Evolutionary conservation across 2,113 vertebrate species (phyloP).

Genomic region (Candoia aspera): DNA sequence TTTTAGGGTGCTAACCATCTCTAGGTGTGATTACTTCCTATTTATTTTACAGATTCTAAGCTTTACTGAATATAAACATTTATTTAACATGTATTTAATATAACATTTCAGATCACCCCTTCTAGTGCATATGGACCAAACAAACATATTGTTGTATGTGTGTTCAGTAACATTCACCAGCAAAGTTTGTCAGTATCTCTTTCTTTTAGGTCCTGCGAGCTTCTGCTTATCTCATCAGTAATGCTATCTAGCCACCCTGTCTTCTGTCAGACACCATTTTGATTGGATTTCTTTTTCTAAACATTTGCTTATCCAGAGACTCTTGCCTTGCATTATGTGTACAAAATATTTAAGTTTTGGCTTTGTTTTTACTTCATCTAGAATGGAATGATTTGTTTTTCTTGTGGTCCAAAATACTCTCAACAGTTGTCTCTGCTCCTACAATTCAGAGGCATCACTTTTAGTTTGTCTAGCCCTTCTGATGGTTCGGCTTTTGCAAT

Average conservation of each 20-base stretch:
- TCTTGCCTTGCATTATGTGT: neutral
- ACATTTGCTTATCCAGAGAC: neutral
- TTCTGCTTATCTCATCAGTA: neutral
- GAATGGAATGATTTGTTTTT: neutral
- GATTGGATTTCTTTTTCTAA: neutral
- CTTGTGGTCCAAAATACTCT: neutral
- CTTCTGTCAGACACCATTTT: neutral
- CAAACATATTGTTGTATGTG: neutral
- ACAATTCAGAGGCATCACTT: too few species aligned
- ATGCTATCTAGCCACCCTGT: neutral
- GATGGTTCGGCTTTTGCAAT: neutral
- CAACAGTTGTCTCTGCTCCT: neutral
- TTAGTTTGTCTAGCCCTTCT: neutral
- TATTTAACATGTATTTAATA: neutral
- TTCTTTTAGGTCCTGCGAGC: neutral
- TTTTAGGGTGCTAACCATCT: too few species aligned
- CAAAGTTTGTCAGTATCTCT: neutral
- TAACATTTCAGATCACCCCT: neutral
- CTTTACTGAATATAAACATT: neutral
- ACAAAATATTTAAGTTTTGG: neutral
- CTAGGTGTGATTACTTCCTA: too few species aligned
- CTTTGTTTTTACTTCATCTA: neutral
- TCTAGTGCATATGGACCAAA: neutral
- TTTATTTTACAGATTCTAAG: neutral
- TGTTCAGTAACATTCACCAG: neutral